Evolutionary conservation across 2,888 invertebrate genomes (phyloP), one percentile per base, ranked within the genome.

Genomic region (Campoplex capitator): DNA sequence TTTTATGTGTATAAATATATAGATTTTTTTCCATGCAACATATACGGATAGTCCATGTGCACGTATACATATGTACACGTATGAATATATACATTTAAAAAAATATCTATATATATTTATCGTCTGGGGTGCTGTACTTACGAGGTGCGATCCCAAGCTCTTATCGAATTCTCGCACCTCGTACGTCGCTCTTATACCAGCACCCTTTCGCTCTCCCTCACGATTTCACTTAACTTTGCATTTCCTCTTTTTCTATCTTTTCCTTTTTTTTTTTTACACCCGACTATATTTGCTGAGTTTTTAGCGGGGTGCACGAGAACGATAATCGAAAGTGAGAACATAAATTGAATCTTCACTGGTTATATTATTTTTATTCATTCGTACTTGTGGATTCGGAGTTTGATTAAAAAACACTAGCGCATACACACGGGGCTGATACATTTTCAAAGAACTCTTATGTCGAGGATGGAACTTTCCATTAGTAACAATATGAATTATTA

Each of bases 141-240:
- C 84, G 81, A 84, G 82, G 78, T 84, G 75, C 84, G 87, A 84
- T 84, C 51, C 51, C 83, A 35, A 54, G 56, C 77, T 87, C 84
- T 87, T 87, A 87, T 87, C 86, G 87, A 84, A 87, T 84, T 87
- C 87, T 87, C 84, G 84, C 84, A 87, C 84, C 87, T 87, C 84
- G 78, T 87, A 84, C 86, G 86, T 81, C 82, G 58, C 32, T 62
- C 62, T 32, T 62, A 23, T 23, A 13, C 58, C 58, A 58, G 58
- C 58, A 58, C 58, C 58, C 58, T 58, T 58, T 62, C 16, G 32
- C 32, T 62, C 62, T 62, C 67, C 68, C 87, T 79, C 80, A 51
- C 74, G 78, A 87, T 87, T 87, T 87, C 87, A 78, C 84, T 84
- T 79, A 77, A 67, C 76, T 76, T 62, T 38, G 45, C 48, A 48